Percentiles rank a stretch among this genome's conserved stretches.
Evolutionary conservation across 2,888 invertebrate species (phyloP).

Genomic region (Fragum fragum): DNA sequence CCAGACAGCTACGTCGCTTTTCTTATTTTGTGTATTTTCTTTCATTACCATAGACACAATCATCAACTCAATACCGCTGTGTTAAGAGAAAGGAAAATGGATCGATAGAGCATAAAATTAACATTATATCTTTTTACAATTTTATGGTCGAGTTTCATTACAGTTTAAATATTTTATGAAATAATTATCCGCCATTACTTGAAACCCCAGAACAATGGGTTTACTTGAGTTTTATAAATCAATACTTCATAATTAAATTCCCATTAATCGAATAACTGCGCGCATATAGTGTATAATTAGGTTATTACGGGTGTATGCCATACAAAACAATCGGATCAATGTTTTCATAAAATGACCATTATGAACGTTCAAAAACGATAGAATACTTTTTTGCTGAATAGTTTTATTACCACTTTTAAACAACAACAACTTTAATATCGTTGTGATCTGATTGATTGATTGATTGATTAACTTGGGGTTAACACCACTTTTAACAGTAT

Average conservation of each 20-base stretch:
- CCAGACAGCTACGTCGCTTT: too few relatives aligned
- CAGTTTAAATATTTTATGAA: constrained; percentile 29
- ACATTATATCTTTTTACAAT: constrained; percentile 30
- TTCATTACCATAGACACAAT: too few relatives aligned
- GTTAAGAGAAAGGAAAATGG: neutral
- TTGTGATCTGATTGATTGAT: too few relatives aligned
- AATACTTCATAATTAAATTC: constrained; percentile 32
- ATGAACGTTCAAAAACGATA: too few relatives aligned
- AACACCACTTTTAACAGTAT: too few relatives aligned
- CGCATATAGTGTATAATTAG: constrained; percentile 18
- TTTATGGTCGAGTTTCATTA: constrained; percentile 21
- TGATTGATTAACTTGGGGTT: too few relatives aligned
- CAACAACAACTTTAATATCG: too few relatives aligned
- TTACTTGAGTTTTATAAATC: constrained; percentile 28
- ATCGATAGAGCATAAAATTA: constrained; percentile 22
- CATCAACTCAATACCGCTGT: too few relatives aligned
- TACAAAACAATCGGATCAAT: neutral
- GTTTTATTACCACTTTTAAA: too few relatives aligned
- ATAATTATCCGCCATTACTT: constrained; percentile 24
- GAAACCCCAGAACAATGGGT: constrained; percentile 28
- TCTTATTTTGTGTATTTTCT: too few relatives aligned
- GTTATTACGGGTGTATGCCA: constrained; percentile 29
- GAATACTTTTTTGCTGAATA: too few relatives aligned
- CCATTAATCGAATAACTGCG: constrained; percentile 23
- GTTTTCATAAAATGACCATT: too few relatives aligned